Conservation (phyloP, 2,113 vertebrate species). For the Rana temporaria region DNA sequence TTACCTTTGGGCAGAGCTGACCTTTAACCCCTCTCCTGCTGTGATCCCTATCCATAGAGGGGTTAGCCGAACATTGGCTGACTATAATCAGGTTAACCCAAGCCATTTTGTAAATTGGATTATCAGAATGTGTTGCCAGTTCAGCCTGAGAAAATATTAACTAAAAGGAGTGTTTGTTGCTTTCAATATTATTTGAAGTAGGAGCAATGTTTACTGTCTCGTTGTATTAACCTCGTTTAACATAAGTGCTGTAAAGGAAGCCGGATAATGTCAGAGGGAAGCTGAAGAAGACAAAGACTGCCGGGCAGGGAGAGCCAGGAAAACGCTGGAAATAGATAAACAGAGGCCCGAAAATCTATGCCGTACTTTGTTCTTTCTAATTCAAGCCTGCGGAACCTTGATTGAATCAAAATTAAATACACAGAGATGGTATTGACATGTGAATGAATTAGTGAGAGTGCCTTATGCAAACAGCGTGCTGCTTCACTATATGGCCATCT, state of each 20-base stretch:
- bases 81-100: constrained; percentile 6
- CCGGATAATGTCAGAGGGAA: background rate
- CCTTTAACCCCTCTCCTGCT: background rate
- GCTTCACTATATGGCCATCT: constrained; percentile 10
- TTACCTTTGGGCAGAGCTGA: no score
- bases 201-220: constrained; percentile 26
- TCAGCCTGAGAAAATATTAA: constrained; percentile 11
- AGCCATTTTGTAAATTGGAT: constrained; percentile 39
- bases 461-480: constrained; percentile 7
- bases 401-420: constrained; percentile 50
- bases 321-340: constrained; percentile 12
- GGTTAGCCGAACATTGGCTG: background rate
- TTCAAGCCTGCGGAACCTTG: constrained; percentile 8
- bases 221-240: constrained; percentile 23
- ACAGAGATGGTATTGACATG: constrained; percentile 50
- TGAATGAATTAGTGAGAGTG: constrained; percentile 46
- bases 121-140: constrained; percentile 6
- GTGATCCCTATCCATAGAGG: background rate
- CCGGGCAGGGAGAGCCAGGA: background rate
- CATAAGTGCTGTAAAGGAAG: background rate
- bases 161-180: constrained; percentile 11
- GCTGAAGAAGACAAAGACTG: no score
- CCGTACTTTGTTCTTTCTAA: background rate
- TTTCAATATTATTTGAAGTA: constrained; percentile 44
- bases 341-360: constrained; percentile 20